Evolutionary conservation across 2,888 invertebrate species (phyloP), one percentile per base, ranked within the genome.

Genomic region (Chrysolina americana): DNA sequence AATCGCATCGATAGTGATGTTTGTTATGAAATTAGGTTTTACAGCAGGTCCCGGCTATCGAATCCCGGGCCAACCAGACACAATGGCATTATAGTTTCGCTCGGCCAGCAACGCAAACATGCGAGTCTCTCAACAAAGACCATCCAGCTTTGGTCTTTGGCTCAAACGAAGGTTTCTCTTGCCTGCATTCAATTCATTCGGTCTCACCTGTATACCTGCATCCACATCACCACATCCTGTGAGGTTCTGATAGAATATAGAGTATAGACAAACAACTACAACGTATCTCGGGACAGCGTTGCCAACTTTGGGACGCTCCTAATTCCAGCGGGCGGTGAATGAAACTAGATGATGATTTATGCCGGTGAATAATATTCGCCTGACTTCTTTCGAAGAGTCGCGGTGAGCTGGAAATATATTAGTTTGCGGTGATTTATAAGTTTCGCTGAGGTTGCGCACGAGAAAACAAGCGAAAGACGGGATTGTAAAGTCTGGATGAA

Each of bases 171-270:
- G 65, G 53, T 63, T 72, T 75, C 78, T 81, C 84, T 62, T 86
- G 86, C 86, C 86, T 87, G 86, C 86, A 86, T 86, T 87, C 87
- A 86, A 87, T 87, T 87, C 87, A 87, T 41, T 68, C 68, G 83
- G 84, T 83, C 86, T 86, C 87, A 87, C 87, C 87, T 87, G 87
- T 87, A 85, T 87, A 87, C 87, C 87, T 87, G 87, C 86, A 86
- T 85, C 83, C 79, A 86, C 86, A 87, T 87, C 87, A 85, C 83
- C 79, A 86, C 86, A 87, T 87, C 87, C 87, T 87, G 86, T 85
- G 71, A 68, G 69, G 70, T 53, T 71, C 75, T 75, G 75, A 75
- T 75, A 68, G 68, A 53, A 68, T 50, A 72, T 68, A 71, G 69
- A 70, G 62, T 74, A 66, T 74, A 70, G 71, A 73, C 73, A 73